Conservation (phyloP, 2,888 invertebrate genomes). For the Apodemia duryi region DNA sequence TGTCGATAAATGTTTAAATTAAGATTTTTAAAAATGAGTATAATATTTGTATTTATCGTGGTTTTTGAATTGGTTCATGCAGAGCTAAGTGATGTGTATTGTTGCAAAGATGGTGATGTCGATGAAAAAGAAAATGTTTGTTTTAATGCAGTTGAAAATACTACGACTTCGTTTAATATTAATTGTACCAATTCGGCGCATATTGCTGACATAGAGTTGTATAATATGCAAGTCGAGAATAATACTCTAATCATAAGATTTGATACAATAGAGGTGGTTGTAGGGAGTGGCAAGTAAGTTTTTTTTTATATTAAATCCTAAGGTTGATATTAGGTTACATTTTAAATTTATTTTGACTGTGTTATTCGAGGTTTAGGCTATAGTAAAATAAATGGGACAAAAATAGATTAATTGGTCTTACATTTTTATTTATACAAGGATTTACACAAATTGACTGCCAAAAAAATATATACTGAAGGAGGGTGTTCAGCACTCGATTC, state of each 20-base stretch:
- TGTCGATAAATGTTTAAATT: not conserved
- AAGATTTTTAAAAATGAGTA: not conserved
- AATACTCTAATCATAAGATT: not conserved
- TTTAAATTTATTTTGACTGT: no score
- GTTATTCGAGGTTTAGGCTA: no score
- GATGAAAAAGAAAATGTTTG: not conserved
- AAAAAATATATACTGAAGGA: no score
- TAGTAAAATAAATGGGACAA: no score
- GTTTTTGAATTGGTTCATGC: not conserved
- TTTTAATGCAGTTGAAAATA: not conserved
- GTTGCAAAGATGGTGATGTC: not conserved
- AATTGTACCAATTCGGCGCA: not conserved
- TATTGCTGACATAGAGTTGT: not conserved
- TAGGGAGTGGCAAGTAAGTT: not conserved
- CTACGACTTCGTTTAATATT: not conserved
- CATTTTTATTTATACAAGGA: no score
- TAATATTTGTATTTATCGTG: not conserved
- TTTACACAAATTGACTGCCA: no score
- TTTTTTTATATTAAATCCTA: not conserved
- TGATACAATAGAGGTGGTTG: not conserved
- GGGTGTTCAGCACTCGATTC: no score
- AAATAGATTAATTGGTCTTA: no score
- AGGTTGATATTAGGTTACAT: no score
- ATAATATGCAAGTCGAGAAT: not conserved
- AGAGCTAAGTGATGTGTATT: constrained; percentile 1